These are phyloP conservation scores for Euphydryas editha DNA, from an alignment of 2,888 invertebrate genomes.

Conservation along the genomic window DNA sequence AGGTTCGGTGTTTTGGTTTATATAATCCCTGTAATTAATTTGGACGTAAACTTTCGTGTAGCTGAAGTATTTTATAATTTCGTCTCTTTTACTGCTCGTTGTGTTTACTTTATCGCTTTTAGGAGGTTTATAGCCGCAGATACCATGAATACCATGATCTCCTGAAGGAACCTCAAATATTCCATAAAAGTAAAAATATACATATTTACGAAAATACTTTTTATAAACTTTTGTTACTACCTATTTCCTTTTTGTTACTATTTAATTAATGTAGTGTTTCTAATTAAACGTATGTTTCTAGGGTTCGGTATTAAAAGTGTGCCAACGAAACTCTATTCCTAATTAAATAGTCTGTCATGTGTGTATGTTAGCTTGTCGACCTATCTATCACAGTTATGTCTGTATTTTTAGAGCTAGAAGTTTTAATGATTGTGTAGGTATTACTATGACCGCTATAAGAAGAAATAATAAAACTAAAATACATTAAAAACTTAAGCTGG, in stretches of 20 bases:
- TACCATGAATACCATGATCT: conserved; percentile 18
- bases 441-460: no score
- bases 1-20: conserved; percentile 65
- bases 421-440: no score
- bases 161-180: conserved; percentile 28
- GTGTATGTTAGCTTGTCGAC: no score
- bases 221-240: background rate
- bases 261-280: background rate
- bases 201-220: background rate
- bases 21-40: conserved; percentile 67
- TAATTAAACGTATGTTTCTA: no score
- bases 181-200: conserved; percentile 14
- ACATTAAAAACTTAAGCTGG: no score
- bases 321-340: no score
- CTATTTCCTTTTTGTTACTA: background rate
- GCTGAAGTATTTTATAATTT: conserved; percentile 39
- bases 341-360: no score
- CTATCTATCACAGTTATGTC: no score
- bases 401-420: no score
- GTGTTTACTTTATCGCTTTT: conserved; percentile 37
- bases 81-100: conserved; percentile 34
- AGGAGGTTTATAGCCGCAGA: conserved; percentile 35
- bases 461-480: no score
- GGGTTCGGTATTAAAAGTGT: no score
- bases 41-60: conserved; percentile 52